Conservation (phyloP, 2,113 vertebrate genomes). For the Phylloscopus trochiloides region DNA sequence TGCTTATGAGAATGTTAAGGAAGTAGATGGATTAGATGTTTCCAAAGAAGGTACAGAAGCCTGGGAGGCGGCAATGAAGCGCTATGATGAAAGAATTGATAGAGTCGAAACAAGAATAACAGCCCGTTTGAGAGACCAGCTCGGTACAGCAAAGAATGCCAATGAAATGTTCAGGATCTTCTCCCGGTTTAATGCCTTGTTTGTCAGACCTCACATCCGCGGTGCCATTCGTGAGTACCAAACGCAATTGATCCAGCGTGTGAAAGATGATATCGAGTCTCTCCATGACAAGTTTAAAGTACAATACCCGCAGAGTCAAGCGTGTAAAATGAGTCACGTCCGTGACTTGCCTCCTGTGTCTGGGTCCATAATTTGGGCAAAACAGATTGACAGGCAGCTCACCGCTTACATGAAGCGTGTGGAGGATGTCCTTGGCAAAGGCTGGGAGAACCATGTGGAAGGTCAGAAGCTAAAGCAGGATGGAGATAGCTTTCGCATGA, state of each 20-base stretch:
- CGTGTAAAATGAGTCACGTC: slow-evolving; percentile 98
- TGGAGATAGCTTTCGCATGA: slow-evolving; percentile 97
- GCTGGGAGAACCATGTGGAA: slow-evolving; percentile 98
- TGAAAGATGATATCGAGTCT: slow-evolving; percentile 96
- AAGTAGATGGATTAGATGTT: slow-evolving; percentile 95
- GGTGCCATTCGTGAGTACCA: slow-evolving; percentile 98
- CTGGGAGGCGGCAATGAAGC: slow-evolving; percentile 98
- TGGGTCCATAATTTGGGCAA: slow-evolving; percentile 98
- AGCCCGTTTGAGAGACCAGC: slow-evolving; percentile 92
- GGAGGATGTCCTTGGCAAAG: slow-evolving; percentile 96
- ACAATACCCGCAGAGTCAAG: slow-evolving; percentile 97
- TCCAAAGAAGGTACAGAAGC: slow-evolving; percentile 98
- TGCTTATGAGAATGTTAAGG: slow-evolving; percentile 98
- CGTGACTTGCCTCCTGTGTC: slow-evolving; percentile 94
- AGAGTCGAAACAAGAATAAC: slow-evolving; percentile 97
- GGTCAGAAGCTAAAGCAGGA: slow-evolving; percentile 98
- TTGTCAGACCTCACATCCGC: slow-evolving; percentile 95
- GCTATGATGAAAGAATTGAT: slow-evolving; percentile 96
- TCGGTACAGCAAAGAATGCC: slow-evolving; percentile 96
- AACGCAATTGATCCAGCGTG: slow-evolving; percentile 94
- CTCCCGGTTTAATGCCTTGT: slow-evolving; percentile 97
- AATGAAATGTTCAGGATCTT: slow-evolving; percentile 99
- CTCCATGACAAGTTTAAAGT: slow-evolving; percentile 99
- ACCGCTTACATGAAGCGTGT: slow-evolving; percentile 99
- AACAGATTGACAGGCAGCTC: slow-evolving; percentile 96